Conservation (phyloP, 2,888 invertebrate species). For the Nemoura dubitans region DNA sequence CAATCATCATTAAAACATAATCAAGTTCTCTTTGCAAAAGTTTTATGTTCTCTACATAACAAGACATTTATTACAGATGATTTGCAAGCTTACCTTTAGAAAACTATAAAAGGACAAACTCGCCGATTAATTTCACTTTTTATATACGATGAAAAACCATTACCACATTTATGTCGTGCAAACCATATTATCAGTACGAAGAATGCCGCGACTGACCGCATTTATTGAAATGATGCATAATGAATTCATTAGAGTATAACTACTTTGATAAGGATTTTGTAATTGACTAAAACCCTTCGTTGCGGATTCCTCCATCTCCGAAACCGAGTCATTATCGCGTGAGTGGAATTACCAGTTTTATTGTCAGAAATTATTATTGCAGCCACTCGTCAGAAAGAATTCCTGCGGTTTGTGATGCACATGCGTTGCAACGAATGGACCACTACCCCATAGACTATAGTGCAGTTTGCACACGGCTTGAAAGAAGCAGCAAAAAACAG, state of each 20-base stretch:
- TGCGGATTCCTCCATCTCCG: not conserved
- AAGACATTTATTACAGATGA: not conserved
- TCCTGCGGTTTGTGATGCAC: not conserved
- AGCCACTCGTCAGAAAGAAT: not conserved
- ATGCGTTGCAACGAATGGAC: not conserved
- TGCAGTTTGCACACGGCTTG: not conserved
- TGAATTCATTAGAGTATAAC: not conserved
- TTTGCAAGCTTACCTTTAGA: not conserved
- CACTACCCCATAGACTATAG: too few species aligned
- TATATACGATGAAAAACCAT: not conserved
- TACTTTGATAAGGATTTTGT: not conserved
- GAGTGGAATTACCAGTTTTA: slow-evolving; percentile 33
- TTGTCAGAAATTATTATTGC: slow-evolving; percentile 9
- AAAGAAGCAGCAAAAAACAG: not conserved
- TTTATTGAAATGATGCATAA: not conserved
- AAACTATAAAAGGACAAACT: not conserved
- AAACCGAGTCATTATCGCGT: slow-evolving; percentile 13
- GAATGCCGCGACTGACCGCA: not conserved
- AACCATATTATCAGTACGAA: too few species aligned
- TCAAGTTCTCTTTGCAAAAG: not conserved
- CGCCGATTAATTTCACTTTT: not conserved
- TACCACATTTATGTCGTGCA: too few species aligned
- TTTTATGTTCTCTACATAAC: not conserved
- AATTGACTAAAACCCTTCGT: not conserved
- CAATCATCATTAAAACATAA: slow-evolving; percentile 4